Percentiles rank a stretch among this genome's conserved stretches.
phyloP scores from a whole-genome alignment of 2,888 invertebrate genomes.

The Phortica magna region DNA sequence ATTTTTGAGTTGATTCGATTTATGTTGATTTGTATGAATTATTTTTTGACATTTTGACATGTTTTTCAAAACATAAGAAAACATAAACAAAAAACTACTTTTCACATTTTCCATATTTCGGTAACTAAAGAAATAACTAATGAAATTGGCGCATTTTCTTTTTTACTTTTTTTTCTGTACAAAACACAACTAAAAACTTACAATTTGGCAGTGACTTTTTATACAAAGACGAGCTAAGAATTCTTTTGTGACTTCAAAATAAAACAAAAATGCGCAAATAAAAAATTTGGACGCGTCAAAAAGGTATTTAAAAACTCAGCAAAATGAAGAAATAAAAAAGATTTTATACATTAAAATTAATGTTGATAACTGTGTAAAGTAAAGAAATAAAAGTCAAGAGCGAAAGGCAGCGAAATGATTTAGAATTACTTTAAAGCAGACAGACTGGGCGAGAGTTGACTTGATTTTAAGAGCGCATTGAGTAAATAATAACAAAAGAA shows the following conservation, averaged over 20 bases:
- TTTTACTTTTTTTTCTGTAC: too few species aligned
- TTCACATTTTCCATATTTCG: constrained; percentile 7
- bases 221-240: not conserved
- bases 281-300: constrained; percentile 22
- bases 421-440: constrained; percentile 30
- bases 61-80: not conserved
- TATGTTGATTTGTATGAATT: constrained; percentile 31
- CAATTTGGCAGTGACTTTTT: constrained; percentile 31
- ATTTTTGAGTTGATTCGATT: constrained; percentile 34
- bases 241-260: too few species aligned
- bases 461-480: constrained; percentile 13
- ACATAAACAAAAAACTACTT: not conserved
- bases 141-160: not conserved
- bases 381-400: constrained; percentile 12
- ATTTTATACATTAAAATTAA: not conserved
- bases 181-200: constrained; percentile 17
- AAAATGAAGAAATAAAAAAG: constrained; percentile 8
- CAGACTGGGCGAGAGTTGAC: constrained; percentile 39
- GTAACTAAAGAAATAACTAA: constrained; percentile 6
- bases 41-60: constrained; percentile 13
- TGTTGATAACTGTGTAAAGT: not conserved
- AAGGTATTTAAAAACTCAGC: not conserved
- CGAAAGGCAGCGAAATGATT: not conserved
- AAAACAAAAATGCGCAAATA: constrained; percentile 22
- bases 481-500: not conserved